Conservation (phyloP, 2,113 vertebrate genomes). For the Ciconia maguari region DNA sequence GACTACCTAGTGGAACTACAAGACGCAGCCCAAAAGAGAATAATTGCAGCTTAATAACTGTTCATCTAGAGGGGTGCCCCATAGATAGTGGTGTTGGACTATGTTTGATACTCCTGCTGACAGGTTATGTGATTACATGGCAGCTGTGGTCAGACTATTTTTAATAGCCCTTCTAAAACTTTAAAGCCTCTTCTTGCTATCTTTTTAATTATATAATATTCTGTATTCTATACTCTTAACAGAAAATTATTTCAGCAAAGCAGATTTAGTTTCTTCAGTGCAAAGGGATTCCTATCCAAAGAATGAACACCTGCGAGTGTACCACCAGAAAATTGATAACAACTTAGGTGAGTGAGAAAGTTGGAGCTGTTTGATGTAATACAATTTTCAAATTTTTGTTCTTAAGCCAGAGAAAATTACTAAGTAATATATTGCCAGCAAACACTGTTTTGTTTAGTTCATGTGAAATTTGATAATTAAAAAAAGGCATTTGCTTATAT, state of each 20-base stretch:
- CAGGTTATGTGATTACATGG: background rate
- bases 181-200: background rate
- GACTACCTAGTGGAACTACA: background rate
- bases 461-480: background rate
- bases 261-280: conserved; percentile 44
- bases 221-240: background rate
- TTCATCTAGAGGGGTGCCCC: background rate
- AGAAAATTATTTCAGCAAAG: conserved; percentile 43
- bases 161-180: background rate
- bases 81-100: background rate
- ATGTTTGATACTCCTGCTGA: background rate
- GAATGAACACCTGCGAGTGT: conserved; percentile 81
- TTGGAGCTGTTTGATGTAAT: background rate
- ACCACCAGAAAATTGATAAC: conserved; percentile 88
- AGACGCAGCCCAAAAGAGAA: background rate
- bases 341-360: conserved; percentile 84
- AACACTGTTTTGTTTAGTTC: background rate
- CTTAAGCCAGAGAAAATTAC: background rate
- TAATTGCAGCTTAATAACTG: background rate
- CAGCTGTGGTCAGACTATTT: background rate
- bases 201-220: background rate
- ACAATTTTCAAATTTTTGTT: background rate
- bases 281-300: conserved; percentile 73
- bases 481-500: background rate
- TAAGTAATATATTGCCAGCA: background rate